phyloP scores from a whole-genome alignment of 2,113 vertebrate species.

The Cromileptes altivelis region DNA sequence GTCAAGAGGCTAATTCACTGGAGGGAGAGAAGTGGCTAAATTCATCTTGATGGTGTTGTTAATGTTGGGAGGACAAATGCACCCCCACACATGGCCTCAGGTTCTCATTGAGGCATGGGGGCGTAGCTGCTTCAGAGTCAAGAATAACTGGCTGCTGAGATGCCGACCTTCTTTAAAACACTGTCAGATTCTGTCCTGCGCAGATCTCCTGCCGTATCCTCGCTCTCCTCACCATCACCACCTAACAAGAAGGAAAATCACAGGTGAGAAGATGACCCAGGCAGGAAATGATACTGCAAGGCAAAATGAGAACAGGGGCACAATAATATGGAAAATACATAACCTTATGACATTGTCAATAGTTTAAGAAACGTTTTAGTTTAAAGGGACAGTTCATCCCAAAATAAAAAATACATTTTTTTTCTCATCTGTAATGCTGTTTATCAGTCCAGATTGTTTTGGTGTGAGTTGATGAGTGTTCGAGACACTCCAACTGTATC shows the following conservation, averaged over 20 bases:
- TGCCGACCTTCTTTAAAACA: conserved; percentile 93
- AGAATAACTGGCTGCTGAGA: conserved; percentile 44
- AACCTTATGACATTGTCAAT: too few species aligned
- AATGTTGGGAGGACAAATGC: conserved; percentile 63
- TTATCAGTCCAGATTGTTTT: too few species aligned
- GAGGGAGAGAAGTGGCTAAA: conserved; percentile 54
- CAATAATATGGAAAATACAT: background rate
- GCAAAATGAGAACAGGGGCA: background rate
- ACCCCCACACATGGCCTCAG: conserved; percentile 52
- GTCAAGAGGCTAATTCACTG: conserved; percentile 68
- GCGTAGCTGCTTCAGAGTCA: background rate
- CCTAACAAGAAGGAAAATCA: conserved; percentile 79
- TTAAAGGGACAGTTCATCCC: too few species aligned
- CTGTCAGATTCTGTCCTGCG: conserved; percentile 96
- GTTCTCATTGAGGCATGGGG: conserved; percentile 28
- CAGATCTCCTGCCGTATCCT: conserved; percentile 90
- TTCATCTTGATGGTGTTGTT: conserved; percentile 58
- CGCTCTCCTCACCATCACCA: conserved; percentile 91
- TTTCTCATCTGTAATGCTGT: too few species aligned
- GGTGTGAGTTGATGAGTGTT: too few species aligned
- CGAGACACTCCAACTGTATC: too few species aligned
- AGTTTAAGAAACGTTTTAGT: too few species aligned
- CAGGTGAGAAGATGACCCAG: background rate
- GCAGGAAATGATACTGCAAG: background rate
- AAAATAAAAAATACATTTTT: too few species aligned